phyloP scores from a whole-genome alignment of 2,888 invertebrate species.

The Conus canariensis region DNA sequence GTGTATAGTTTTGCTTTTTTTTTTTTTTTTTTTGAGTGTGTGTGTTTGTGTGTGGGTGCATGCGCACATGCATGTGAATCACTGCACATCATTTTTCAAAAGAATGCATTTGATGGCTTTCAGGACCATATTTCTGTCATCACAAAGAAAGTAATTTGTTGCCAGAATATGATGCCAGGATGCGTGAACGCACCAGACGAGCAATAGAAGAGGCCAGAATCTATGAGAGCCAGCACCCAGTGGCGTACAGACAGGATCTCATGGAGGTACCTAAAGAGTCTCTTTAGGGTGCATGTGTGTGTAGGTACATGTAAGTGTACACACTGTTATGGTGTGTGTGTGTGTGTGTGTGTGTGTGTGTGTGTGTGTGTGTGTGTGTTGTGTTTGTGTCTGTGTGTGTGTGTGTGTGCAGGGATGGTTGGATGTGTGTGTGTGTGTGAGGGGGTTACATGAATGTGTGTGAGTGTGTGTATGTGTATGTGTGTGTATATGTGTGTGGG shows the following conservation, averaged over 20 bases:
- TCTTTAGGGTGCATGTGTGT: not conserved
- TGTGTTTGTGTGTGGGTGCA: too few species aligned
- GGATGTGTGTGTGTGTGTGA: not conserved
- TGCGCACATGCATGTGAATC: too few species aligned
- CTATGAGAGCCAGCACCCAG: constrained; percentile 21
- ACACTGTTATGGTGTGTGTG: not conserved
- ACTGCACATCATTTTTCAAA: too few species aligned
- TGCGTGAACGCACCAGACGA: constrained; percentile 53
- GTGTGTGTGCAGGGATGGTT: not conserved
- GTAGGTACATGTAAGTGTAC: not conserved
- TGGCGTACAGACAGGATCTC: not conserved
- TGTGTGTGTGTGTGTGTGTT: not conserved
- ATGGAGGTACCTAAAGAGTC: constrained; percentile 10
- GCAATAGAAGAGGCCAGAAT: constrained; percentile 40
- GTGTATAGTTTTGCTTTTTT: too few species aligned
- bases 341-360: not conserved
- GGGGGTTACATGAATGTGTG: not conserved
- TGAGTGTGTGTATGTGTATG: not conserved
- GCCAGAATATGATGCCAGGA: constrained; percentile 56
- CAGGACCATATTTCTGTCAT: too few species aligned
- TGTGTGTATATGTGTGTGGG: constrained; percentile 8
- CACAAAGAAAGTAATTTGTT: not conserved
- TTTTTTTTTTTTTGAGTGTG: too few species aligned
- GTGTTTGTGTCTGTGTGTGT: not conserved
- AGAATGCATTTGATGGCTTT: too few species aligned